Conservation (phyloP, 2,888 invertebrate species). For the Hirtodrosophila histrioides region DNA sequence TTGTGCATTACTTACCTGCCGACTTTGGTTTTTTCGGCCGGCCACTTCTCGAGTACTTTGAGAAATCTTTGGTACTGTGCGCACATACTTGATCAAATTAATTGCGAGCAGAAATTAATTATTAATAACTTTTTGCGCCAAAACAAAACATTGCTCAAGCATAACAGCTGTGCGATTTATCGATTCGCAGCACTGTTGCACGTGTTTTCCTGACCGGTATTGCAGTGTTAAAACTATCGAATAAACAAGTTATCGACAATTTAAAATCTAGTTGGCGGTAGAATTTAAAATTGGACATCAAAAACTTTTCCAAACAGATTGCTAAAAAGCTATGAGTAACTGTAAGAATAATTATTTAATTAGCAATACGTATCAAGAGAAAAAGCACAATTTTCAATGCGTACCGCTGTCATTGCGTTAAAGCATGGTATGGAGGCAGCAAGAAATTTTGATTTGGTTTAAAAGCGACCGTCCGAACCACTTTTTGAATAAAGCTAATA, state of each 20-base stretch:
- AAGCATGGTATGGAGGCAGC: too few relatives aligned
- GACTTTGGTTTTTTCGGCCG: constrained; percentile 89
- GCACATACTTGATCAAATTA: constrained; percentile 85
- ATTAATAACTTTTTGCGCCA: constrained; percentile 35
- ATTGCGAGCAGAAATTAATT: constrained; percentile 13
- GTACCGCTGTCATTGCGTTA: too few relatives aligned
- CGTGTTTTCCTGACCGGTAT: neutral
- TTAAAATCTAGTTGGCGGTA: neutral
- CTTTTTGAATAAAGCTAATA: too few relatives aligned
- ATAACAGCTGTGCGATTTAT: constrained; percentile 36
- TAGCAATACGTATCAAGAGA: too few relatives aligned
- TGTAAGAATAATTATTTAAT: too few relatives aligned
- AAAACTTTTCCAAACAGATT: too few relatives aligned
- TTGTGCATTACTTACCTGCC: constrained; percentile 87
- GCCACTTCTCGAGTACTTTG: constrained; percentile 91
- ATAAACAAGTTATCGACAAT: constrained; percentile 16
- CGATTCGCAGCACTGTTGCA: constrained; percentile 10
- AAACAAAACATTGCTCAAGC: constrained; percentile 56
- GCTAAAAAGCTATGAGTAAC: too few relatives aligned
- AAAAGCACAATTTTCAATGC: too few relatives aligned
- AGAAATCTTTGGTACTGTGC: constrained; percentile 90
- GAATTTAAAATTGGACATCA: neutral
- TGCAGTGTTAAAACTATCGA: constrained; percentile 10
- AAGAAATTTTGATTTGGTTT: too few relatives aligned
- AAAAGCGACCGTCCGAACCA: too few relatives aligned